Evolutionary conservation across 2,888 invertebrate genomes (phyloP).

Genomic region (Thumatha senex): DNA sequence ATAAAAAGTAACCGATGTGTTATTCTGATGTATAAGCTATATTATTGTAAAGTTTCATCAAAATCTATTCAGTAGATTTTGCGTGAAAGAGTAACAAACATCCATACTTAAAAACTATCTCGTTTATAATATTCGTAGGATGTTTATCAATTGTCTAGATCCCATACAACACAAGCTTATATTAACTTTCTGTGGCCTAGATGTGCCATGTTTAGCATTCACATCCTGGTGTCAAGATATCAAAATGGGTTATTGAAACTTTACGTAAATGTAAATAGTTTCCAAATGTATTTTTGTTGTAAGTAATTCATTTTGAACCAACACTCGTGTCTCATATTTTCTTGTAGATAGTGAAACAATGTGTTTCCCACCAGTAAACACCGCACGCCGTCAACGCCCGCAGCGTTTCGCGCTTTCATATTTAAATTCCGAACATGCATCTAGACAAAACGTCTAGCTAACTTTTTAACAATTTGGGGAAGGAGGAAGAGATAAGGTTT

Average conservation of each 20-base stretch:
- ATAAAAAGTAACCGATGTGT: no score
- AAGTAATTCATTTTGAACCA: constrained; percentile 26
- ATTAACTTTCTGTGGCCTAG: no score
- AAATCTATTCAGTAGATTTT: no score
- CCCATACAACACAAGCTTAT: no score
- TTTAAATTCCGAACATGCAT: constrained; percentile 64
- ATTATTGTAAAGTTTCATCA: no score
- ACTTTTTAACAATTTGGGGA: constrained; percentile 38
- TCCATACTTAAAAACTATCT: no score
- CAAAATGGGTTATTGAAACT: not conserved
- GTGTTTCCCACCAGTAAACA: constrained; percentile 26
- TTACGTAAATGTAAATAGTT: constrained; percentile 25
- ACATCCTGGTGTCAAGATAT: not conserved
- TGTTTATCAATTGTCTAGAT: no score
- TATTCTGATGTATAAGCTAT: no score
- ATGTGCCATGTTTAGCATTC: no score
- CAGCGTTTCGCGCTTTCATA: constrained; percentile 49
- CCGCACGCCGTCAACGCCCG: constrained; percentile 10
- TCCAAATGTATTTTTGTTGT: constrained; percentile 24
- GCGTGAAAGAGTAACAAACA: no score
- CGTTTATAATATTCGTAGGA: no score
- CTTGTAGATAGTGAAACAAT: constrained; percentile 52
- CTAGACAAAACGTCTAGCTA: constrained; percentile 47
- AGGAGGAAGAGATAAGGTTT: constrained; percentile 17
- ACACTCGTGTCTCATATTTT: constrained; percentile 35